These are phyloP conservation scores for Salvelinus alpinus DNA, from an alignment of 2,113 vertebrate species.

Conservation along the genomic window DNA sequence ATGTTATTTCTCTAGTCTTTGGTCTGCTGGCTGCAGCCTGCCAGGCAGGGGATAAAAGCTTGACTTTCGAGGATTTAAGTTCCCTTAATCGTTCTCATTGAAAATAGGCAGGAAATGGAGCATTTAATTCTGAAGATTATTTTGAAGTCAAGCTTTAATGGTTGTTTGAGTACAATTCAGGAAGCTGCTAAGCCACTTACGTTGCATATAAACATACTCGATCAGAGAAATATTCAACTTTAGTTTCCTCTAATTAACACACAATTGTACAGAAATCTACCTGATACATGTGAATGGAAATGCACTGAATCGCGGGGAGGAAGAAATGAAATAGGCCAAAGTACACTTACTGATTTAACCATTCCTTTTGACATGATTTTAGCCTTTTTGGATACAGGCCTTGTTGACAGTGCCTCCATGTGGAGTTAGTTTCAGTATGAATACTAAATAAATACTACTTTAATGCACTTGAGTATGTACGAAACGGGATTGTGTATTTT, in stretches of 20 bases:
- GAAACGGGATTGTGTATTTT: not conserved
- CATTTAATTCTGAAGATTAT: slow-evolving; percentile 35
- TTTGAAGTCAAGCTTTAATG: slow-evolving; percentile 35
- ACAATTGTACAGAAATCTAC: not conserved
- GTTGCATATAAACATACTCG: slow-evolving; percentile 14
- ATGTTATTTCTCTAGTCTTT: slow-evolving; percentile 5
- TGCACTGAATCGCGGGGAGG: not conserved
- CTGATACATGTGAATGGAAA: not conserved
- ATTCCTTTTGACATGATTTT: not conserved
- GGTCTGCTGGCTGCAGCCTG: slow-evolving; percentile 11
- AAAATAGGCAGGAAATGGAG: slow-evolving; percentile 27
- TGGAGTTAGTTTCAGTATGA: too few species aligned
- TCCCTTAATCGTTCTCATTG: slow-evolving; percentile 32
- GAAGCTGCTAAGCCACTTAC: slow-evolving; percentile 9
- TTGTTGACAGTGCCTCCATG: too few species aligned
- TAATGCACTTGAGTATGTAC: not conserved
- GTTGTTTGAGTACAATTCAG: slow-evolving; percentile 24
- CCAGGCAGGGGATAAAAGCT: slow-evolving; percentile 23
- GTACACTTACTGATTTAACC: not conserved
- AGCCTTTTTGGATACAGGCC: not conserved
- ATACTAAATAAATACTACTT: not conserved
- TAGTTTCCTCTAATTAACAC: slow-evolving; percentile 6
- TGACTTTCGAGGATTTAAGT: slow-evolving; percentile 28
- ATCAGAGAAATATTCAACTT: slow-evolving; percentile 4
- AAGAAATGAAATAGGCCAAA: not conserved